phyloP scores from a whole-genome alignment of 2,888 invertebrate genomes.

The Fragum fragum region DNA sequence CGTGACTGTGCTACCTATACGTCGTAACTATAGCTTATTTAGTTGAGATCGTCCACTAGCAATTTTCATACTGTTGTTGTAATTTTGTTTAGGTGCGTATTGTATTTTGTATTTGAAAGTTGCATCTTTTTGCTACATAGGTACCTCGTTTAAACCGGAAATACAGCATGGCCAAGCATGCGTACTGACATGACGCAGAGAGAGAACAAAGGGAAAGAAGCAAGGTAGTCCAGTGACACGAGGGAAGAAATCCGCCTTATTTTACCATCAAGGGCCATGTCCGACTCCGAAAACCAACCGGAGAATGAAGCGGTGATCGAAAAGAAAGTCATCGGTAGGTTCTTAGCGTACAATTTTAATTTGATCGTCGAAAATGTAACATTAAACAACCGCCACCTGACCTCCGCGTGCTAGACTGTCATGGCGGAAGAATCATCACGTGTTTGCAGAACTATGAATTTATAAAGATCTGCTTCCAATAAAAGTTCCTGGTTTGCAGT shows the following conservation, averaged over 20 bases:
- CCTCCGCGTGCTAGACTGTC: constrained; percentile 38
- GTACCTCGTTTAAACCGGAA: constrained; percentile 26
- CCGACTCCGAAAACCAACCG: constrained; percentile 97
- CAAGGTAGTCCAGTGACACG: constrained; percentile 74
- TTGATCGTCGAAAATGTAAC: constrained; percentile 2
- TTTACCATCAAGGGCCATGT: constrained; percentile 90
- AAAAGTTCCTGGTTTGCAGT: too few species aligned
- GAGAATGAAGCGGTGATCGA: constrained; percentile 89
- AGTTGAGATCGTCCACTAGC: too few species aligned
- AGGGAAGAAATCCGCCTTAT: constrained; percentile 70
- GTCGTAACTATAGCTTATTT: too few species aligned
- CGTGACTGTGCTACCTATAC: too few species aligned
- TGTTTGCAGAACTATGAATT: constrained; percentile 7
- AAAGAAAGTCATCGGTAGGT: constrained; percentile 89
- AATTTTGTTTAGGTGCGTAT: too few species aligned
- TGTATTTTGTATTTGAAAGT: too few species aligned
- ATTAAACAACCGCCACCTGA: neutral
- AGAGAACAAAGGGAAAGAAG: constrained; percentile 76
- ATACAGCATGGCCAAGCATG: constrained; percentile 40
- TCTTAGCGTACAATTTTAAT: neutral
- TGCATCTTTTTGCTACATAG: too few species aligned
- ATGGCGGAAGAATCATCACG: constrained; percentile 32
- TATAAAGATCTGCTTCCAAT: too few species aligned
- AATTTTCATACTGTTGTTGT: too few species aligned
- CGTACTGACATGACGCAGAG: constrained; percentile 38